Evolutionary conservation across 2,888 invertebrate genomes (phyloP).

Genomic region (Ferrisia virgata): DNA sequence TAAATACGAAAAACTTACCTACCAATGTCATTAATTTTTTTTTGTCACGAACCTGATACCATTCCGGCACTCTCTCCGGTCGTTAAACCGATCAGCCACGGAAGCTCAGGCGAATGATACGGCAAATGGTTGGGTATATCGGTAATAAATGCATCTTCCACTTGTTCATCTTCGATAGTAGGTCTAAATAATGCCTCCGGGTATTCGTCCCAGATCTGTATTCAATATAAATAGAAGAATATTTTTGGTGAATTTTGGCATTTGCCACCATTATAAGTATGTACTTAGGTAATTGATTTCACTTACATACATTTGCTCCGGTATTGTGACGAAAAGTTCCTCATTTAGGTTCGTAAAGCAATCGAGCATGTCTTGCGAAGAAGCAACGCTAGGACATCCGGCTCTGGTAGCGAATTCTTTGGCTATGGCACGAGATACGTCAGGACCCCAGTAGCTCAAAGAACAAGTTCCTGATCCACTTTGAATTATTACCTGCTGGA

Average conservation of each 20-base stretch:
- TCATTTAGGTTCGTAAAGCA: constrained; percentile 20
- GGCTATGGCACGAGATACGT: background rate
- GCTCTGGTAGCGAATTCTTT: constrained; percentile 5
- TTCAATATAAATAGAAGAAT: no score
- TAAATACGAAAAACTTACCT: background rate
- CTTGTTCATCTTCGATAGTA: constrained; percentile 66
- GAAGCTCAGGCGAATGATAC: constrained; percentile 55
- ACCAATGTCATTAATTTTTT: no score
- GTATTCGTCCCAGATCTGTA: constrained; percentile 71
- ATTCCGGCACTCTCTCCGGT: constrained; percentile 71
- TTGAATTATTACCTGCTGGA: constrained; percentile 63
- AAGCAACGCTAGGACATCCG: constrained; percentile 18
- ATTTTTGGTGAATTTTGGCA: no score
- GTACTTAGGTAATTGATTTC: background rate
- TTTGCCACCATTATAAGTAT: no score
- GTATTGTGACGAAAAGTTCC: background rate
- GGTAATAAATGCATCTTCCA: constrained; percentile 65
- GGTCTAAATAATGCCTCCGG: constrained; percentile 79
- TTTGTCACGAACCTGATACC: constrained; percentile 57
- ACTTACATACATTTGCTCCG: background rate
- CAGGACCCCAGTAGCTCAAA: constrained; percentile 58
- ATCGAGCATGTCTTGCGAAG: constrained; percentile 19
- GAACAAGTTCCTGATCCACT: constrained; percentile 67
- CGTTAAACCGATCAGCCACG: constrained; percentile 72
- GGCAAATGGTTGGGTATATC: constrained; percentile 56